Percentiles rank a stretch among this genome's conserved stretches.
These are phyloP conservation scores for Nomada goodeniana DNA, from an alignment of 2,888 invertebrate genomes.

Conservation along the genomic window DNA sequence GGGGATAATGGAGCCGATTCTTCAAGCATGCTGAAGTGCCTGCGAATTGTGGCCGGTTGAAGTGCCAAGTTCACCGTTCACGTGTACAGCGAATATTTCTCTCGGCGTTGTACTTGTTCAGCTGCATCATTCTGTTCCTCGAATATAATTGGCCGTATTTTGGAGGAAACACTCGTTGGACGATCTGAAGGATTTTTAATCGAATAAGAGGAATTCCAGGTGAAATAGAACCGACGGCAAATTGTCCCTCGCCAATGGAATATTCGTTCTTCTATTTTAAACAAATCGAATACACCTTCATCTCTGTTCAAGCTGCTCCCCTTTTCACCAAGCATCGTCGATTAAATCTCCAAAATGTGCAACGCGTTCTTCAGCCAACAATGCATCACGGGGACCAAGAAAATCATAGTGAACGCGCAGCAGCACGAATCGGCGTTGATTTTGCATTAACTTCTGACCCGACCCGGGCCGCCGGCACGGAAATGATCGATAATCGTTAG, in stretches of 20 bases:
- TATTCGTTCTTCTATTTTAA: background rate
- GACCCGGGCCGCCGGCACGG: conserved; percentile 54
- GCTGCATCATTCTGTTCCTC: too few relatives aligned
- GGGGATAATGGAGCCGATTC: conserved; percentile 1
- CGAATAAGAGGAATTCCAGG: too few relatives aligned
- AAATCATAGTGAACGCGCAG: conserved; percentile 1
- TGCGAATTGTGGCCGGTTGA: background rate
- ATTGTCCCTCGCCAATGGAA: too few relatives aligned
- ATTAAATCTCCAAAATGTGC: background rate
- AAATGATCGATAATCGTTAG: conserved; percentile 76
- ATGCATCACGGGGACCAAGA: background rate
- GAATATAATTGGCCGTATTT: too few relatives aligned
- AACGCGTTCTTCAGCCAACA: background rate
- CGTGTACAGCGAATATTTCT: background rate
- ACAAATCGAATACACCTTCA: background rate
- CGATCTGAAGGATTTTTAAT: too few relatives aligned
- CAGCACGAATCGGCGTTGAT: conserved; percentile 63
- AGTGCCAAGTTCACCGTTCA: background rate
- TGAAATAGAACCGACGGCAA: too few relatives aligned
- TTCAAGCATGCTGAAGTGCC: background rate
- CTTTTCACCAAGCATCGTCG: background rate
- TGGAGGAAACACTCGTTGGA: too few relatives aligned
- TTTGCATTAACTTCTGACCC: conserved; percentile 75
- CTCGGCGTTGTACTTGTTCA: too few relatives aligned
- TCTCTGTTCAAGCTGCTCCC: too few relatives aligned